phyloP scores from a whole-genome alignment of 2,888 invertebrate genomes.

The Lathronympha strigana region DNA sequence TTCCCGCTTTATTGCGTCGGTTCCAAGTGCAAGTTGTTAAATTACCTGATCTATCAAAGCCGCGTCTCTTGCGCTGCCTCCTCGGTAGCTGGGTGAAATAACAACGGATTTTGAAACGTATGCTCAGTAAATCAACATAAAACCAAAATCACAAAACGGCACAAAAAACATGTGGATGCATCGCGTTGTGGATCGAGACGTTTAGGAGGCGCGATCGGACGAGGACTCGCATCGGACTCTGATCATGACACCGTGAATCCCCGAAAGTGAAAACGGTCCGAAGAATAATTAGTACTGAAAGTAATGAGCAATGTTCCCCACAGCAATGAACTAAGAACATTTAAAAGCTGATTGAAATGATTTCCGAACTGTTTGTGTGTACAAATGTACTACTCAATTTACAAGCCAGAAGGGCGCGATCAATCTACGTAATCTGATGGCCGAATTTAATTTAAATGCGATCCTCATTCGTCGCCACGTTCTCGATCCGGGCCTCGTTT shows the following conservation, averaged over 20 bases:
- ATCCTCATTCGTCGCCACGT: conserved; percentile 40
- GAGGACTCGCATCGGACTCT: conserved; percentile 22
- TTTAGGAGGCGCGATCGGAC: conserved; percentile 22
- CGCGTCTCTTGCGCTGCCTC: conserved; percentile 84
- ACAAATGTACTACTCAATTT: neutral
- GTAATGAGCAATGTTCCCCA: conserved; percentile 33
- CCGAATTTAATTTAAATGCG: conserved; percentile 41
- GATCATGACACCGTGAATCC: conserved; percentile 11
- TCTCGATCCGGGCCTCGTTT: conserved; percentile 54
- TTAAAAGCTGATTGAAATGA: conserved; percentile 37
- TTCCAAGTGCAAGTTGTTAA: conserved; percentile 73
- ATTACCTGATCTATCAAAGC: conserved; percentile 85
- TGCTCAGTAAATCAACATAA: conserved; percentile 78
- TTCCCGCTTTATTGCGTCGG: conserved; percentile 59
- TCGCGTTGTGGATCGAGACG: conserved; percentile 54
- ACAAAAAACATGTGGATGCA: conserved; percentile 71
- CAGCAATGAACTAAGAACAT: conserved; percentile 25
- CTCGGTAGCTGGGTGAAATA: conserved; percentile 85
- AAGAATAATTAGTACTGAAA: conserved; percentile 3
- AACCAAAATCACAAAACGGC: conserved; percentile 82
- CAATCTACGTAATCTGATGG: conserved; percentile 38
- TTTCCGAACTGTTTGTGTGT: neutral
- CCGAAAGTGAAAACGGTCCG: neutral
- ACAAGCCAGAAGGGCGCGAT: neutral
- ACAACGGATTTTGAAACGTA: conserved; percentile 82